Conservation (phyloP, 2,113 vertebrate genomes). For the Thamnophis sirtalis region DNA sequence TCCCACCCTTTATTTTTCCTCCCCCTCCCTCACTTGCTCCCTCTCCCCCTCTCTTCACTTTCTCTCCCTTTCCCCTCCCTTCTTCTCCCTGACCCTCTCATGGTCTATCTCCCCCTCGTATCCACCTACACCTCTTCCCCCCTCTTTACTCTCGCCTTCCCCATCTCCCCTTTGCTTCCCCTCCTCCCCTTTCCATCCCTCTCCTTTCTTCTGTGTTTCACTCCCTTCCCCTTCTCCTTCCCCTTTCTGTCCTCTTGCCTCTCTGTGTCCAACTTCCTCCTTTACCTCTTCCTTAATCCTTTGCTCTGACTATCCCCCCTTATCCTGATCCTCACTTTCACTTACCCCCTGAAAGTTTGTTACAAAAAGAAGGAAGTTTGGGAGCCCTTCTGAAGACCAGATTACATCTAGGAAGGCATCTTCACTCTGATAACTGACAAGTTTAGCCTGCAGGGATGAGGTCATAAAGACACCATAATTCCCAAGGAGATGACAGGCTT, state of each 20-base stretch:
- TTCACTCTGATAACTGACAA: not conserved
- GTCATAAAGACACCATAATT: not conserved
- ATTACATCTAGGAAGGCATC: not conserved
- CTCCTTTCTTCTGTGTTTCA: too few relatives aligned
- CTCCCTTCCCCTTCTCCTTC: not conserved
- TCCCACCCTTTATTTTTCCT: not conserved
- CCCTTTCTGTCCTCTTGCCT: not conserved
- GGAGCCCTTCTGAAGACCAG: not conserved
- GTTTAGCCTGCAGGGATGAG: not conserved
- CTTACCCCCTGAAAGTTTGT: not conserved
- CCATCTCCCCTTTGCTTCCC: not conserved
- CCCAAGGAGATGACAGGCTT: not conserved
- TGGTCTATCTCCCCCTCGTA: not conserved
- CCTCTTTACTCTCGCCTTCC: not conserved
- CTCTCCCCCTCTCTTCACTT: not conserved
- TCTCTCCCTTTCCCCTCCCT: not conserved
- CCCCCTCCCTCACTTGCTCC: too few relatives aligned
- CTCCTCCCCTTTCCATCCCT: too few relatives aligned
- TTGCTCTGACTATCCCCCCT: not conserved
- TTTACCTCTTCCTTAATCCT: not conserved
- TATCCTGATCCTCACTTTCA: not conserved
- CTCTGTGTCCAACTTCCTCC: not conserved
- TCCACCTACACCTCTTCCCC: not conserved
- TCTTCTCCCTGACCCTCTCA: not conserved
- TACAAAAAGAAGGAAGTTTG: not conserved